Percentiles rank a stretch among this genome's conserved stretches.
Evolutionary conservation across 2,113 vertebrate genomes (phyloP).

Genomic region (Oryzias celebensis): DNA sequence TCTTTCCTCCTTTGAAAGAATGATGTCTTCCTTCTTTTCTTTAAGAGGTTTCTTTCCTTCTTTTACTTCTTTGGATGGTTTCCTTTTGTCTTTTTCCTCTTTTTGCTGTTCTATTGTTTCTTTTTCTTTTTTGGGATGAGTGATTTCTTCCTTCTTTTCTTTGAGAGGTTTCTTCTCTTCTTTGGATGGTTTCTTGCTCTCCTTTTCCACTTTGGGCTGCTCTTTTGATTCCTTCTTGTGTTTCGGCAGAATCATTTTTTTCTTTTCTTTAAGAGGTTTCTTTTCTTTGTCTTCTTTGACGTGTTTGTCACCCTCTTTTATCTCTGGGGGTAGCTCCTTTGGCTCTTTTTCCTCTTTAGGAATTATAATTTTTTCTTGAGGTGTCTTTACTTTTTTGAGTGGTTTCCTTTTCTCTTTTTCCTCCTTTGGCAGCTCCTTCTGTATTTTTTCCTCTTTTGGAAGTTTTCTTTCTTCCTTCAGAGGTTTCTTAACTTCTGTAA

Average conservation of each 20-base stretch:
- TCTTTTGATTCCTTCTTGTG: background rate
- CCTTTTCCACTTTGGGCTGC: background rate
- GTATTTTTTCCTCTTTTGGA: background rate
- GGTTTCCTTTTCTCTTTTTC: background rate
- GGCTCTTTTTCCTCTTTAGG: background rate
- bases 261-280: background rate
- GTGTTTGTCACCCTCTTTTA: background rate
- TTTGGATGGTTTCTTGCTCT: background rate
- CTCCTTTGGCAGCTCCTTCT: background rate
- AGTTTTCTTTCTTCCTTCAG: background rate
- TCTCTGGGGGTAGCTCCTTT: background rate
- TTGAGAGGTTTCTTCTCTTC: background rate
- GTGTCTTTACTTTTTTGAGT: background rate
- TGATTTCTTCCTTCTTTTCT: background rate
- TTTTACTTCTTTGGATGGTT: background rate
- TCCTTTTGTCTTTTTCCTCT: background rate
- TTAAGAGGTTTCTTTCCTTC: background rate
- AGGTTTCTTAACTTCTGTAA: background rate
- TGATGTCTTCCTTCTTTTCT: background rate
- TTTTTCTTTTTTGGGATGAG: background rate
- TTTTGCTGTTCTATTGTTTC: background rate
- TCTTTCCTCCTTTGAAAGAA: background rate
- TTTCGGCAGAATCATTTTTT: background rate
- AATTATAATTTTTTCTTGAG: background rate
- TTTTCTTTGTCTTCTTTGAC: background rate